phyloP scores from a whole-genome alignment of 2,797 vertebrate species.

The Microchirus variegatus region DNA sequence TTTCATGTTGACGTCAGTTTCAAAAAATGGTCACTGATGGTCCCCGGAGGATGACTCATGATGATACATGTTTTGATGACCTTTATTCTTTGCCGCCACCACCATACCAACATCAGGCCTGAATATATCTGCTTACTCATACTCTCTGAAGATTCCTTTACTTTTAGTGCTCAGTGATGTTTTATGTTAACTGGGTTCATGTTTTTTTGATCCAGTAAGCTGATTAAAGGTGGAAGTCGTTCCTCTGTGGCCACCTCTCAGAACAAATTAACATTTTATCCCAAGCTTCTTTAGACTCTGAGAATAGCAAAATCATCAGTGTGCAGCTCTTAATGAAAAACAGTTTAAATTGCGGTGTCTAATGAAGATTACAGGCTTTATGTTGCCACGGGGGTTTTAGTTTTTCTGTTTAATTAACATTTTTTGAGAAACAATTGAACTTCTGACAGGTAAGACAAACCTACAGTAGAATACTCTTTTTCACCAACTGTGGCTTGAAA shows the following conservation, averaged over 20 bases:
- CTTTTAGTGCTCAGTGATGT: background rate
- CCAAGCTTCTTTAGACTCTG: constrained; percentile 3
- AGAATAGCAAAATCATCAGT: constrained; percentile 18
- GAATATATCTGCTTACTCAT: background rate
- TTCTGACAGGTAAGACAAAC: constrained; percentile 24
- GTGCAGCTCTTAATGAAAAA: constrained; percentile 19
- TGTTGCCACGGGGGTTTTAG: background rate
- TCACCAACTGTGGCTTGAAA: background rate
- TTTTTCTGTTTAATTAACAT: constrained; percentile 27
- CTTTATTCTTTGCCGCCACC: background rate
- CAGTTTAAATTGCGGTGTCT: constrained; percentile 14
- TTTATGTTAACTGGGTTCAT: background rate
- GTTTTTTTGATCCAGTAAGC: background rate
- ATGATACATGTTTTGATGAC: background rate
- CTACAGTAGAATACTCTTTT: constrained; percentile 12
- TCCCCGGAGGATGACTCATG: background rate
- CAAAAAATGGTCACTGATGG: background rate
- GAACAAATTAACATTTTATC: constrained; percentile 26
- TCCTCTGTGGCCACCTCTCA: constrained; percentile 3
- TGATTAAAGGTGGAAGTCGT: constrained; percentile 10
- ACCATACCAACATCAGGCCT: background rate
- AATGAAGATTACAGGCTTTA: constrained; percentile 22
- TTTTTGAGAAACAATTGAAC: constrained; percentile 21
- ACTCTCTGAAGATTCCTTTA: background rate
- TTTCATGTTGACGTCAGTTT: background rate